phyloP scores from a whole-genome alignment of 2,797 vertebrate genomes.

The Acrossocheilus fasciatus region DNA sequence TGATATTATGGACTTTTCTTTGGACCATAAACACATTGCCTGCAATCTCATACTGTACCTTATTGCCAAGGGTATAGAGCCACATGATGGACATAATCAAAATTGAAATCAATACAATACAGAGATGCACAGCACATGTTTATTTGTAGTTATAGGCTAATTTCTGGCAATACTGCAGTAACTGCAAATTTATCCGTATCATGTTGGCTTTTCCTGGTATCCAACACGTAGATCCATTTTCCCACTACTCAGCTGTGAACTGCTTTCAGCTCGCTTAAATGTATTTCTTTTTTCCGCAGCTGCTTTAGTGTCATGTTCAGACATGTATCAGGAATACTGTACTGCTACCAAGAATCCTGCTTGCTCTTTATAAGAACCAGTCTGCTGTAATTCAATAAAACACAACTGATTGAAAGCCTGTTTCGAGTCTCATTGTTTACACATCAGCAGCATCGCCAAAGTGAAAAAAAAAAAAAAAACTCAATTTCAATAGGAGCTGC shows the following conservation, averaged over 20 bases:
- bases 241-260: slow-evolving; percentile 55
- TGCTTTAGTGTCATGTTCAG: slow-evolving; percentile 75
- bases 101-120: slow-evolving; percentile 52
- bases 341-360: slow-evolving; percentile 69
- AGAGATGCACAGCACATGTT: slow-evolving; percentile 65
- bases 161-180: slow-evolving; percentile 66
- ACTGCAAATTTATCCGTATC: slow-evolving; percentile 63
- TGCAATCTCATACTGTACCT: slow-evolving; percentile 41
- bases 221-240: slow-evolving; percentile 53
- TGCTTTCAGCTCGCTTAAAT: slow-evolving; percentile 59
- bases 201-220: slow-evolving; percentile 61
- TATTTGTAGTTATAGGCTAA: slow-evolving; percentile 62
- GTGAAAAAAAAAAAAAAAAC: neutral
- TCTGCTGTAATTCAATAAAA: slow-evolving; percentile 88
- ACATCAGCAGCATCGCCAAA: slow-evolving; percentile 18
- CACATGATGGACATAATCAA: slow-evolving; percentile 52
- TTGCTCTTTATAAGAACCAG: slow-evolving; percentile 81
- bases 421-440: neutral
- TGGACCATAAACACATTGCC: slow-evolving; percentile 53
- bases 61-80: slow-evolving; percentile 40
- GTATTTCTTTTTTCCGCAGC: slow-evolving; percentile 70
- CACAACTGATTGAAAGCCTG: slow-evolving; percentile 69
- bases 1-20: slow-evolving; percentile 53
- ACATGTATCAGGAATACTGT: slow-evolving; percentile 77
- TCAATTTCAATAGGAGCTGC: neutral